Conservation (phyloP, 2,888 invertebrate genomes). For the Panzeria rudis region DNA sequence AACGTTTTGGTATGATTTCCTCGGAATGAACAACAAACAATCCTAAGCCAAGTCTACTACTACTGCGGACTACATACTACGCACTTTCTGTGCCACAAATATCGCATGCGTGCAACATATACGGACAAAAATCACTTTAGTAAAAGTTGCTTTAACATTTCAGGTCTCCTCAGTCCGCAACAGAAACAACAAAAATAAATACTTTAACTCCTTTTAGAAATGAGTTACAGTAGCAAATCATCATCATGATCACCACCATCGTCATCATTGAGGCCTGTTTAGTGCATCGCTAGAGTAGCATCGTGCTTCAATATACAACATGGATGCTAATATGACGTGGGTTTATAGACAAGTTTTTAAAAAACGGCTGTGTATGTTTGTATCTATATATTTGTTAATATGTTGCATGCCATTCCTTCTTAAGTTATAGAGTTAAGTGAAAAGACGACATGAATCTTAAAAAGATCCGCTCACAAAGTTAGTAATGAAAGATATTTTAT, state of each 20-base stretch:
- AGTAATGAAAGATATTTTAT: conserved; percentile 59
- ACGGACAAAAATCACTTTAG: conserved; percentile 28
- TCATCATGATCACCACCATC: conserved; percentile 41
- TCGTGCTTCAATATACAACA: conserved; percentile 30
- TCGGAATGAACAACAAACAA: conserved; percentile 65
- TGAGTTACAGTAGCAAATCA: conserved; percentile 65
- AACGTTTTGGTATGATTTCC: conserved; percentile 73
- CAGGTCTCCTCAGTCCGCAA: conserved; percentile 12
- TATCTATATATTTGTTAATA: conserved; percentile 61
- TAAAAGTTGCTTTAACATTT: conserved; percentile 33
- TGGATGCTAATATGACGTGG: conserved; percentile 66
- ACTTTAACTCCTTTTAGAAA: conserved; percentile 61
- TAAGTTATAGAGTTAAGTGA: conserved; percentile 46
- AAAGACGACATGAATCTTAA: conserved; percentile 57
- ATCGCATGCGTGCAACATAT: conserved; percentile 55
- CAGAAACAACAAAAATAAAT: conserved; percentile 39
- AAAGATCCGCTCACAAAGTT: conserved; percentile 69
- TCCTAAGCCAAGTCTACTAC: conserved; percentile 9
- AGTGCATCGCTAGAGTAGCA: conserved; percentile 22
- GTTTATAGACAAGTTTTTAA: conserved; percentile 65
- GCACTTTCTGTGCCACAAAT: conserved; percentile 62
- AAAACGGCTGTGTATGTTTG: conserved; percentile 5
- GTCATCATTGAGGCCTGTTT: conserved; percentile 27
- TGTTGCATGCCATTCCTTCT: conserved; percentile 72
- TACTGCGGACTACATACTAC: conserved; percentile 27